Evolutionary conservation across 2,888 invertebrate genomes (phyloP), one percentile per base, ranked within the genome.

Genomic region (Macrosiphum euphorbiae): DNA sequence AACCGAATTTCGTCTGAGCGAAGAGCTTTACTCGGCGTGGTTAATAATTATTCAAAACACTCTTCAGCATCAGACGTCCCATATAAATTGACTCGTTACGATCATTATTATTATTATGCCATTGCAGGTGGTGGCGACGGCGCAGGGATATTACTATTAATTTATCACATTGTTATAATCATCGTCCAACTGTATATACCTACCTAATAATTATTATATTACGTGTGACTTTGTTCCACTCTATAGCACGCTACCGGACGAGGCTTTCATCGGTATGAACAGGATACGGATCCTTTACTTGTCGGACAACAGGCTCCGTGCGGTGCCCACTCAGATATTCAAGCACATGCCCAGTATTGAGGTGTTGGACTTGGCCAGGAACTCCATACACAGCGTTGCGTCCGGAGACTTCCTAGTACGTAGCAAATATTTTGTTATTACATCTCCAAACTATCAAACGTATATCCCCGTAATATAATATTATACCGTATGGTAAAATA

Each of bases 291-390:
- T 97, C 96, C 96, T 98, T 95, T 98, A 98, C 95, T 96, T 98
- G 95, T 97, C 98, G 24, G 98, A 98, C 96, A 98, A 98, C 96
- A 96, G 97, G 92, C 96, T 98, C 95, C 96, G 97, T 78, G 97
- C 97, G 95, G 97, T 98, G 96, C 98, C 98, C 10, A 97, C 97
- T 90, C 97, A 98, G 95, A 97, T 98, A 88, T 96, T 98, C 94
- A 97, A 97, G 92, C 97, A 98, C 95, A 96, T 98, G 96, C 97
- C 98, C 1, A 97, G 97, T 95, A 96, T 99, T 94, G 97, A 97
- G 95, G 98, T 98, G 1, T 96, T 99, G 94, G 98, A 98, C 96
- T 96, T 99, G 94, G 98, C 98, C 95, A 97, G 98, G 95, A 98
- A 98, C 95, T 97, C 97, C 95, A 97, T 99, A 95, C 97, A 97